Conservation (phyloP, 2,797 vertebrate species). For the Spinus pinus region DNA sequence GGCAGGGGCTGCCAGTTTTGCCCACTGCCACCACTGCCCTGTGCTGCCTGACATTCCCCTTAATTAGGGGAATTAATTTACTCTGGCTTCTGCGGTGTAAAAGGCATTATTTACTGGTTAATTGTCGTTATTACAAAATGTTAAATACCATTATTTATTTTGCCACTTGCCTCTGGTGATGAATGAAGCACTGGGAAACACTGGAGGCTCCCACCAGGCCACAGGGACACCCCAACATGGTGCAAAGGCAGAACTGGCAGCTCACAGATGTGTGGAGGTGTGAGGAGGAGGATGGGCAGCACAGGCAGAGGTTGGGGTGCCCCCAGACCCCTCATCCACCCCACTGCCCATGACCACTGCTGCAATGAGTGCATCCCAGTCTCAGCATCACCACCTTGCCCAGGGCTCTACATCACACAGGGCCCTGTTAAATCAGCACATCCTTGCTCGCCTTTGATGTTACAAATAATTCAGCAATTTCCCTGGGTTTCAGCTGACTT, state of each 20-base stretch:
- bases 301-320: fast-evolving
- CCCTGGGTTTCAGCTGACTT: not conserved
- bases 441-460: slow-evolving; percentile 35
- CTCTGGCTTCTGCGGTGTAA: slow-evolving; percentile 66
- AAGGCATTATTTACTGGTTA: slow-evolving; percentile 78
- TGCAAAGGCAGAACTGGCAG: not conserved
- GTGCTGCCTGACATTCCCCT: slow-evolving; percentile 51
- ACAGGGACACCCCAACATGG: fast-evolving
- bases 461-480: slow-evolving; percentile 35
- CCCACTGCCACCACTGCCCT: fast-evolving
- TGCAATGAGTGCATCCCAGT: not conserved
- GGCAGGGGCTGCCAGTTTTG: not conserved
- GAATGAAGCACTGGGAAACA: not conserved
- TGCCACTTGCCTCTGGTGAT: slow-evolving; percentile 14
- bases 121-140: slow-evolving; percentile 74
- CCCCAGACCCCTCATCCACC: fast-evolving
- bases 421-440: slow-evolving; percentile 12
- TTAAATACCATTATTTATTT: slow-evolving; percentile 79
- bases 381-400: not conserved
- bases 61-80: slow-evolving; percentile 79
- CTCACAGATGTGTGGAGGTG: fast-evolving
- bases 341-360: not conserved
- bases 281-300: not conserved
- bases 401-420: not conserved
- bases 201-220: not conserved